Conservation (phyloP, 1,140 invertebrate genomes). For the Oedothorax gibbosus region DNA sequence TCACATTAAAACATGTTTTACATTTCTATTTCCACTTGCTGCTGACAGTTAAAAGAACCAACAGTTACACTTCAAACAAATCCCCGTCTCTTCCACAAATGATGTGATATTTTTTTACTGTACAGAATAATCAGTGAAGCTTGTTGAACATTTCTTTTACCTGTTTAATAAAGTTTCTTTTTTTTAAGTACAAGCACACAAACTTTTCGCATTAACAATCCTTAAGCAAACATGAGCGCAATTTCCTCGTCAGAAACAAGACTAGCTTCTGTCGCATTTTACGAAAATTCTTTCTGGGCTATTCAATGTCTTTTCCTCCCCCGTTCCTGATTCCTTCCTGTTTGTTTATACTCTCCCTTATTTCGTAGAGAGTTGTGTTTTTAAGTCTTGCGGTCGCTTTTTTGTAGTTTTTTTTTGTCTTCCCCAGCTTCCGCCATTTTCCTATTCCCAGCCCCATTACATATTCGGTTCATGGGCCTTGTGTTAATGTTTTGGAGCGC, state of each 20-base stretch:
- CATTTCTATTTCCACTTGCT: no score
- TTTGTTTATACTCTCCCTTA: slow-evolving; percentile 42
- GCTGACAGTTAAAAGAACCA: no score
- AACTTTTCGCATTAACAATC: slow-evolving; percentile 22
- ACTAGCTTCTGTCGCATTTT: slow-evolving; percentile 33
- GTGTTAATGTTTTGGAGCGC: slow-evolving; percentile 44
- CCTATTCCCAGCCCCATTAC: slow-evolving; percentile 42
- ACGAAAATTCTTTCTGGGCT: slow-evolving; percentile 42
- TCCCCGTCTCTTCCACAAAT: no score
- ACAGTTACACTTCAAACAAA: no score
- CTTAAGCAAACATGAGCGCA: slow-evolving; percentile 37
- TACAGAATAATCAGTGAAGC: background rate
- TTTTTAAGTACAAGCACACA: background rate
- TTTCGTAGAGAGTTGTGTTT: slow-evolving; percentile 24
- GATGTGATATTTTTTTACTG: background rate
- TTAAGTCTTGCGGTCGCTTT: background rate
- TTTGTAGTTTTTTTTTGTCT: slow-evolving; percentile 24
- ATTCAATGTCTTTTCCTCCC: slow-evolving; percentile 38
- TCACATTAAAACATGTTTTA: no score
- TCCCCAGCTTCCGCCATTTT: slow-evolving; percentile 13
- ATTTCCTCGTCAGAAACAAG: slow-evolving; percentile 40
- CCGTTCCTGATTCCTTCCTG: slow-evolving; percentile 19
- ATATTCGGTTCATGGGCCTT: slow-evolving; percentile 42
- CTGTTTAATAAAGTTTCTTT: slow-evolving; percentile 26
- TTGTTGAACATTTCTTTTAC: slow-evolving; percentile 35